Conservation (phyloP, 2,888 invertebrate genomes). For the Osedax frankpressi region DNA sequence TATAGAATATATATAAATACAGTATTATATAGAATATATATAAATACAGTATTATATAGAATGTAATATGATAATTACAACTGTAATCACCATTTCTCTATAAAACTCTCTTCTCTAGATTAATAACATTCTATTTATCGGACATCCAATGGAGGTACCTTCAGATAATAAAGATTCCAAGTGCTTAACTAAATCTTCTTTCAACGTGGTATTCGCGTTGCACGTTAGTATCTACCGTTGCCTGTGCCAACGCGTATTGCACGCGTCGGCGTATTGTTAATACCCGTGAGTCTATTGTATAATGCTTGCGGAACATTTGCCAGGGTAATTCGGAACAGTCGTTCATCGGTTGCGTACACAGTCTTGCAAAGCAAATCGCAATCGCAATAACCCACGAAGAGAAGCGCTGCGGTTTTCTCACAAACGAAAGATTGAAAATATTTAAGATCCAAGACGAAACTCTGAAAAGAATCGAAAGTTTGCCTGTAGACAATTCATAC, state of each 20-base stretch:
- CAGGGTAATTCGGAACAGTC: conserved; percentile 66
- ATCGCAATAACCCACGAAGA: conserved; percentile 76
- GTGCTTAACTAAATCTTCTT: conserved; percentile 55
- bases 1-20: no score
- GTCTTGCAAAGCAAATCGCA: conserved; percentile 65
- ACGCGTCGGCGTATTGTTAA: no score
- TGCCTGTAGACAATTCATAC: no score
- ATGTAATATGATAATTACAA: no score
- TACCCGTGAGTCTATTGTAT: no score
- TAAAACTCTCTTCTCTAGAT: conserved; percentile 85
- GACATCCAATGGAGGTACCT: conserved; percentile 61
- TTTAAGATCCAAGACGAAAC: background rate
- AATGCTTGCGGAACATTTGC: no score
- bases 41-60: no score
- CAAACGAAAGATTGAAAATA: conserved; percentile 55
- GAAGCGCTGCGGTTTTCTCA: conserved; percentile 71
- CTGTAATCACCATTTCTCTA: conserved; percentile 73
- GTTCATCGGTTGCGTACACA: conserved; percentile 83
- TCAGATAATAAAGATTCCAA: background rate
- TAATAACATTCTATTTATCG: conserved; percentile 86
- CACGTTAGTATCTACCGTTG: conserved; percentile 42
- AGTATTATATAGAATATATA: no score
- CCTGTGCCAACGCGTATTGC: no score
- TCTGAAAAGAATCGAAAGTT: background rate
- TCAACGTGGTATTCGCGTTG: conserved; percentile 56